Conservation (phyloP, 2,888 invertebrate genomes). For the Adela reaumurella region DNA sequence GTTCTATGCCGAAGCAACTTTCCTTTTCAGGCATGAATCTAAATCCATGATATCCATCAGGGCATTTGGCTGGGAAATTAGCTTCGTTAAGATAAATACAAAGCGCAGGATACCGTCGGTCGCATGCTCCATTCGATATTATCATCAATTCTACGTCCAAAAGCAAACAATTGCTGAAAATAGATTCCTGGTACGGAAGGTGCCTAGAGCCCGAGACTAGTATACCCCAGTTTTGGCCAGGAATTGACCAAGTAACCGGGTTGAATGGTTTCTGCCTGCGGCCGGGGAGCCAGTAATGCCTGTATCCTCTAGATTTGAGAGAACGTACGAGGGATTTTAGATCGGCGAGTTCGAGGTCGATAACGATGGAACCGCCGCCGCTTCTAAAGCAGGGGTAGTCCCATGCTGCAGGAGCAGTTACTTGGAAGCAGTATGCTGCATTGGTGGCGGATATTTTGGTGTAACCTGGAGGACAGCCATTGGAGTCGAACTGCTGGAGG, state of each 20-base stretch:
- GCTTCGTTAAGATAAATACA: slow-evolving; percentile 38
- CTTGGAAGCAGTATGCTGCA: slow-evolving; percentile 32
- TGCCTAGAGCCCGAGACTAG: slow-evolving; percentile 17
- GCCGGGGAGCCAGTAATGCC: slow-evolving; percentile 48
- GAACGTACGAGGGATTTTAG: slow-evolving; percentile 23
- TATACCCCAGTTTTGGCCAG: slow-evolving; percentile 42
- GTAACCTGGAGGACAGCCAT: slow-evolving; percentile 33
- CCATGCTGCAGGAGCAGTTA: slow-evolving; percentile 25
- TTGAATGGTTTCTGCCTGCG: slow-evolving; percentile 33
- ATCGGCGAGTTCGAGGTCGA: slow-evolving; percentile 27
- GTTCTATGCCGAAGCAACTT: slow-evolving; percentile 35
- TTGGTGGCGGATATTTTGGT: slow-evolving; percentile 24
- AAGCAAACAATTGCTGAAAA: slow-evolving; percentile 30
- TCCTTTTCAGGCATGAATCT: slow-evolving; percentile 30
- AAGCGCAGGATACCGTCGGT: slow-evolving; percentile 27
- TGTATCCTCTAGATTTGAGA: slow-evolving; percentile 21
- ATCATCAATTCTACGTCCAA: slow-evolving; percentile 23
- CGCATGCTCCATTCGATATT: slow-evolving; percentile 28
- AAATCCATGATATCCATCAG: slow-evolving; percentile 32
- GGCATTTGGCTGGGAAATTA: slow-evolving; percentile 31
- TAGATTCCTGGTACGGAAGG: slow-evolving; percentile 17
- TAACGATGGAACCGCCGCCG: slow-evolving; percentile 36
- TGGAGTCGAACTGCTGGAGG: slow-evolving; percentile 22
- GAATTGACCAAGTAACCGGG: slow-evolving; percentile 42
- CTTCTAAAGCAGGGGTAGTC: slow-evolving; percentile 34